A percentile compares a stretch with the other conserved stretches of the same genome.
These are phyloP conservation scores for Apis laboriosa DNA, from an alignment of 1,140 invertebrate species.

Conservation along the genomic window DNA sequence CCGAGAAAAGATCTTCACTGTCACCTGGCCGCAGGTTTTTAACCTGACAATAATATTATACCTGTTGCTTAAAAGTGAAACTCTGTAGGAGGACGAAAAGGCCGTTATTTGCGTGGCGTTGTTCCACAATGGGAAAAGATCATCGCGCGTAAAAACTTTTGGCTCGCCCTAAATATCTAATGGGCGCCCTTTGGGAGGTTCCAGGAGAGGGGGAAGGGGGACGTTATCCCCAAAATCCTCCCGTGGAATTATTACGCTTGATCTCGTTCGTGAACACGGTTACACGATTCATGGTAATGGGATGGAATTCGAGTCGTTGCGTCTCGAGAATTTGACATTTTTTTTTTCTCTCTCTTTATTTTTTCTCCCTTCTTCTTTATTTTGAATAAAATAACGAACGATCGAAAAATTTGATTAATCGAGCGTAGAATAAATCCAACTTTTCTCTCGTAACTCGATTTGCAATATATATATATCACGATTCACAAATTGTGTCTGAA, in stretches of 20 bases:
- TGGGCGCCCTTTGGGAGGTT: neutral
- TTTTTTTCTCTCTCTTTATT: no score
- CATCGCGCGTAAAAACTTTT: neutral
- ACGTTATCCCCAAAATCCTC: slow-evolving; percentile 49
- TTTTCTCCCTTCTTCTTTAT: no score
- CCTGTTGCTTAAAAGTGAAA: slow-evolving; percentile 60
- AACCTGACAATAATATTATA: slow-evolving; percentile 45
- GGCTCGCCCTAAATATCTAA: slow-evolving; percentile 21
- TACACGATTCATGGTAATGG: slow-evolving; percentile 18
- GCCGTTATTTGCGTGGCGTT: slow-evolving; percentile 45
- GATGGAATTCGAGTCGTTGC: neutral
- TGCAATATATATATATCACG: no score
- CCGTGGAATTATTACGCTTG: slow-evolving; percentile 16
- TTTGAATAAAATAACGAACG: no score
- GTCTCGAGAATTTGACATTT: neutral
- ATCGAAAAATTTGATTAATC: no score
- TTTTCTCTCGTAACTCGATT: no score
- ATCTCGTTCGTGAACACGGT: slow-evolving; percentile 11
- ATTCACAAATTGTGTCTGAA: no score
- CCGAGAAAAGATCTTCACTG: slow-evolving; percentile 42
- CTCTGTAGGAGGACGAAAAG: slow-evolving; percentile 19
- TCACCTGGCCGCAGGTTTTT: slow-evolving; percentile 45
- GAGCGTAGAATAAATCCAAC: no score
- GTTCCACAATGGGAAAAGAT: slow-evolving; percentile 34
- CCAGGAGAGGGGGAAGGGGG: neutral